Conservation (phyloP, 2,113 vertebrate genomes). For the Pseudorhombus dupliciocellatus region DNA sequence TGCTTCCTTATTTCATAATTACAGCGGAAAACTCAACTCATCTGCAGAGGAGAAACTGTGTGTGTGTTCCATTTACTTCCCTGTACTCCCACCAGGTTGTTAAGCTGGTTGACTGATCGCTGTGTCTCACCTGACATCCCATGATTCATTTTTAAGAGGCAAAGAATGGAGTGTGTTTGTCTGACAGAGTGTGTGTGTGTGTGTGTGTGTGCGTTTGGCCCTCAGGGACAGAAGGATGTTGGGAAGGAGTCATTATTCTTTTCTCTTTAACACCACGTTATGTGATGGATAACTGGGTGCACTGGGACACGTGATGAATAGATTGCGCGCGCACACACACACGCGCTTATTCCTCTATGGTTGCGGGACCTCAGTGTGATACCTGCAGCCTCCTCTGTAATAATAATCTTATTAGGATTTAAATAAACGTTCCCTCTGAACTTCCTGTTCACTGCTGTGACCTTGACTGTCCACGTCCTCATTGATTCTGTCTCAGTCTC, state of each 20-base stretch:
- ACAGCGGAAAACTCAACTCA: too few relatives aligned
- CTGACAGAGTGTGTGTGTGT: conserved; percentile 19
- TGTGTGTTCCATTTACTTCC: conserved; percentile 8
- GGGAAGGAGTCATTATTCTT: conserved; percentile 45
- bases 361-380: too few relatives aligned
- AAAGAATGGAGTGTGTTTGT: conserved; percentile 3
- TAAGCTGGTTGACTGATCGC: conserved; percentile 52
- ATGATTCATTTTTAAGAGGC: conserved; percentile 48
- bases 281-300: conserved; percentile 45
- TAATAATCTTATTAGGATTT: too few relatives aligned
- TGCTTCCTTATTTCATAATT: background rate
- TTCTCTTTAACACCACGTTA: conserved; percentile 41
- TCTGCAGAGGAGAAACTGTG: too few relatives aligned
- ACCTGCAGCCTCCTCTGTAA: too few relatives aligned
- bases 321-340: conserved; percentile 11
- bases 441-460: background rate
- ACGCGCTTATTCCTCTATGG: background rate
- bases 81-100: conserved; percentile 11
- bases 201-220: conserved; percentile 5
- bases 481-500: background rate
- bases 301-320: conserved; percentile 43
- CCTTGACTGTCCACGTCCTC: conserved; percentile 5
- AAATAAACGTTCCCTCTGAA: background rate
- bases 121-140: conserved; percentile 39
- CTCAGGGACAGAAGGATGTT: conserved; percentile 12